Base-by-base conservation (phyloP, 64 coral and sea anemone genomes). In the Actinia equina region DNA sequence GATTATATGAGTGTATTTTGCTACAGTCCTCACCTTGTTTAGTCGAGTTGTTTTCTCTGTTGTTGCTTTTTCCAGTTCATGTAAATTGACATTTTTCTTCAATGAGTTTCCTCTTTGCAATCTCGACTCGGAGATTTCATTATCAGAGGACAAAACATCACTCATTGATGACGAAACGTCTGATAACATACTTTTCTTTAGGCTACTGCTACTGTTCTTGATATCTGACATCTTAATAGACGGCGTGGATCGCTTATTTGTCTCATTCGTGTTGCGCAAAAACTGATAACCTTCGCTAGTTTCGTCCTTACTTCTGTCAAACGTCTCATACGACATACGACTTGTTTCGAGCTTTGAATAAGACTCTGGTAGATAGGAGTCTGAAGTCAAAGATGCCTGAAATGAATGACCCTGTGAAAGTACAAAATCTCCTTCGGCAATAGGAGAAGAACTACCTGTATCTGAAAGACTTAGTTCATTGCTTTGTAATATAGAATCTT, bases 241-340 rank as follows among this genome's bases (percentile, higher is more conserved):
- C 6, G 55, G 13, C 55, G 15, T 11, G 2, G 11, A 14, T 30
- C 69, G 69, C 3, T 74, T 30, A 11, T 41, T 25, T 41, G 13
- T 74, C 25, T 30, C 41, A 23, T 16, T 74, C 69, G 7, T 74
- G 12, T 30, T 74, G 62, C 62, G 22, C 23, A 74, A 74, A 37
- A 41, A 26, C 26, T 74, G 7, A 41, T 74, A 74, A 3, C 41
- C 27, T 30, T 74, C 69, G 25, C 1, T 2, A 74, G n/a, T 41
- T 13, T n/a, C 15, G n/a, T 74, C 69, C 11, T 41, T 15, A 26
- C 69, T 74, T 30, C 25, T 41, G 69, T 30, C 69, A 26, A 27
- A 13, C 15, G 69, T 74, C 69, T 27, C 69, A 26, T 74, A 74
- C 69, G 69, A 74, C 69, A 74, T 74, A 74, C 69, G 23, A 74